Base-by-base conservation (phyloP, 2,113 vertebrate species). In the Amazona vittata region DNA sequence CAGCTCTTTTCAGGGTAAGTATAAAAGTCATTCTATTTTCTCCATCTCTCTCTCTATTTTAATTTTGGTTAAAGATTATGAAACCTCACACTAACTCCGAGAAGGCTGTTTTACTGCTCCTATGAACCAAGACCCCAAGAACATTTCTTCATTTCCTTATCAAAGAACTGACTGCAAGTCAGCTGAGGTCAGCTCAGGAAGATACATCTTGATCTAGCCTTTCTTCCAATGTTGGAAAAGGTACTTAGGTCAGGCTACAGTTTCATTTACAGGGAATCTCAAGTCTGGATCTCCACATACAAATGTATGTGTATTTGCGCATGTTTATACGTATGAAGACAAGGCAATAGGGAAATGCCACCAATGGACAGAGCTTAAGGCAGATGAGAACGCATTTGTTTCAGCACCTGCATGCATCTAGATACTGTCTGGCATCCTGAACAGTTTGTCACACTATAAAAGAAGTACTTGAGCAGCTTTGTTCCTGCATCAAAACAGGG, bases 1-100 rank as follows among this genome's bases (percentile, higher is more conserved):
- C 95, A 74, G 96, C 96, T 86, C 95, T 97, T 59, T 97, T 97
- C 64, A 70, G 95, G 25, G 95, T 96, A 52, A 89, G 86, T 31
- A 63, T 9, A 37, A 18, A 80, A 62, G 9, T 25, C 0, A 76
- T 59, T 55, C 11, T 60, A 4, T 31, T 73, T 13, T n/a, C 62
- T 17, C 4, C 8, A 24, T 15, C 20, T 59, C 13, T 50, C 5
- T 60, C 15, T 74, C 15, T 64, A 3, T 31, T 77, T 11, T 21
- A 26, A 5, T 24, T 74, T 60, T 67, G 1, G 5, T n/a, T 80
- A 18, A 83, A 46, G n/a, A 29, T 25, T 53, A 1, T 25, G 15
- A 94, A 77, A 64, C 11, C 12, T 35, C 21, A 50, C 14, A 13
- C 7, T 50, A 69, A 26, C 11, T 43, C 8, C 9, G 70, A 49